Evolutionary conservation across 2,888 invertebrate genomes (phyloP).

Genomic region (Cancer borealis): DNA sequence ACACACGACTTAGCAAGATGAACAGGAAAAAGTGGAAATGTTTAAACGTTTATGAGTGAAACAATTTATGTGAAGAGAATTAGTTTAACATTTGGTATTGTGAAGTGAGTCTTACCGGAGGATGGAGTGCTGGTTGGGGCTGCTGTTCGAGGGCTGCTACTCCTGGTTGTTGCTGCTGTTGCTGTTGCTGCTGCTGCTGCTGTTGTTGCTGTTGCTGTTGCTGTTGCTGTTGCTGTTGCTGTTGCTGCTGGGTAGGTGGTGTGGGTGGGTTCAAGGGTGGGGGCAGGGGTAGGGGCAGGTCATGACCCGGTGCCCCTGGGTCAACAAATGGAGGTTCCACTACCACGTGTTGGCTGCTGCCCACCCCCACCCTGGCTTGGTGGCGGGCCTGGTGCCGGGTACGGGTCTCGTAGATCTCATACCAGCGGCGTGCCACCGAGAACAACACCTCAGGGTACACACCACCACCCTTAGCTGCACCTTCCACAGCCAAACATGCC

Average conservation of each 20-base stretch:
- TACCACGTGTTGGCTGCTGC: conserved; percentile 60
- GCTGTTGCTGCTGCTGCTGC: conserved; percentile 70
- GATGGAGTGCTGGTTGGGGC: conserved; percentile 68
- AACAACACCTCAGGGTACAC: conserved; percentile 99
- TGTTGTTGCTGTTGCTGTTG: conserved; percentile 52
- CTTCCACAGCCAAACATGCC: conserved; percentile 96
- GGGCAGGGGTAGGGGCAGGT: conserved; percentile 78
- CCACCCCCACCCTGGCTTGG: conserved; percentile 39
- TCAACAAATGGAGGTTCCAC: conserved; percentile 64
- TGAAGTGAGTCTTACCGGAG: conserved; percentile 66
- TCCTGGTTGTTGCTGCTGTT: conserved; percentile 78
- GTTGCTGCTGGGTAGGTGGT: conserved; percentile 81
- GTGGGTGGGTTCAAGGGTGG: conserved; percentile 82
- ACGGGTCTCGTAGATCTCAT: conserved; percentile 89
- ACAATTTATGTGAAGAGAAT: background rate
- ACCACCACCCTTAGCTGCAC: conserved; percentile 96
- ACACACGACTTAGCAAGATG: background rate
- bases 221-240: conserved; percentile 78
- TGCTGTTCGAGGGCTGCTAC: conserved; percentile 56
- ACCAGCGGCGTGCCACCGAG: conserved; percentile 98
- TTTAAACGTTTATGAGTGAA: background rate
- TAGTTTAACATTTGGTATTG: background rate
- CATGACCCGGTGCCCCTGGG: conserved; percentile 74
- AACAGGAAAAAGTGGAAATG: background rate
- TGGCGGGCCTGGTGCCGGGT: conserved; percentile 67